Percentiles rank a stretch among this genome's conserved stretches.
phyloP scores from a whole-genome alignment of 2,113 vertebrate genomes.

The Rhinoderma darwinii region DNA sequence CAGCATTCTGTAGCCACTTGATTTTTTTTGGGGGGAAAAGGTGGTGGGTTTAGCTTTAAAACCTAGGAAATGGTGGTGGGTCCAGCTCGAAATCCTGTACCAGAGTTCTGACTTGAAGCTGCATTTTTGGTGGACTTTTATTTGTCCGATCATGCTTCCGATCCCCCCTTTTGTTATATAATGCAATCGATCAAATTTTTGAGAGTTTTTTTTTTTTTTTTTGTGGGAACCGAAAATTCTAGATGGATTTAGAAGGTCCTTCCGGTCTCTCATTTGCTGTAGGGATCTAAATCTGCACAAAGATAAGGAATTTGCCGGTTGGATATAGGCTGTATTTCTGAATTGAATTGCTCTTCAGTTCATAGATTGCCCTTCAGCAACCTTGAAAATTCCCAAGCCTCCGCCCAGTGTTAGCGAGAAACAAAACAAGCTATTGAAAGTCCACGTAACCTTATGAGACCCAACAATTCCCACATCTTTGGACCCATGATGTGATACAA shows the following conservation, averaged over 20 bases:
- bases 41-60: neutral
- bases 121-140: neutral
- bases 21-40: neutral
- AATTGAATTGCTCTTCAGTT: neutral
- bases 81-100: neutral
- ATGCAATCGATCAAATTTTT: too few species aligned
- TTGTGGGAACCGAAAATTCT: neutral
- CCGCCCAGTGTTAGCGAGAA: neutral
- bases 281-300: neutral
- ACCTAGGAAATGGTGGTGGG: neutral
- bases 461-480: neutral
- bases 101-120: neutral
- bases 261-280: neutral
- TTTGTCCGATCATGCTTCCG: neutral
- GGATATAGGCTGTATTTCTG: neutral
- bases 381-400: slow-evolving; percentile 3
- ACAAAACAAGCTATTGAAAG: slow-evolving; percentile 21
- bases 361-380: slow-evolving; percentile 19
- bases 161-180: too few species aligned
- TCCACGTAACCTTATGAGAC: neutral
- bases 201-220: neutral
- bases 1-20: neutral
- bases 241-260: neutral
- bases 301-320: neutral
- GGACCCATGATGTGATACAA: neutral